A percentile compares a stretch with the other conserved stretches of the same genome.
phyloP scores from a whole-genome alignment of 2,888 invertebrate genomes.

The Ischnura elegans region DNA sequence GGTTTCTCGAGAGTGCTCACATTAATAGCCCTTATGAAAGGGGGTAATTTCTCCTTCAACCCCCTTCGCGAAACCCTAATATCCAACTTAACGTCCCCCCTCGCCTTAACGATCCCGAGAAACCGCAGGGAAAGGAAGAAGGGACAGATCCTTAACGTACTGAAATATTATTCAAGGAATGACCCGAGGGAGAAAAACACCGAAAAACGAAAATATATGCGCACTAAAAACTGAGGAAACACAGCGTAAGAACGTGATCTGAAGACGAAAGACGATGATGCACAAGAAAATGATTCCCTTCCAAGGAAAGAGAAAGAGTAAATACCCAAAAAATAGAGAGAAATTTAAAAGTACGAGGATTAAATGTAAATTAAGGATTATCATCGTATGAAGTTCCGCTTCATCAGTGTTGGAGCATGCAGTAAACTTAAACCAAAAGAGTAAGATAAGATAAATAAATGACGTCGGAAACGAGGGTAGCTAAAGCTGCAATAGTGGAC shows the following conservation, averaged over 20 bases:
- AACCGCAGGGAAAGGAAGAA: background rate
- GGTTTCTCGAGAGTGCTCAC: background rate
- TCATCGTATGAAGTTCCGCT: too few species aligned
- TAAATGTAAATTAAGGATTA: too few species aligned
- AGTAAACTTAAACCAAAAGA: too few species aligned
- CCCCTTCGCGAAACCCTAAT: background rate
- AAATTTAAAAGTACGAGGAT: too few species aligned
- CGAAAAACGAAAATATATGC: background rate
- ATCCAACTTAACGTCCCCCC: background rate
- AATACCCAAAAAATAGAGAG: too few species aligned
- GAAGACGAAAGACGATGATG: background rate
- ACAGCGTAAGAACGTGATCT: background rate
- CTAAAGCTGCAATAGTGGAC: too few species aligned
- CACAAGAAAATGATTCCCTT: background rate
- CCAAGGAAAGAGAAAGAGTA: background rate
- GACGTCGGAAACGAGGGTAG: too few species aligned
- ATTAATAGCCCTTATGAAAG: conserved; percentile 17
- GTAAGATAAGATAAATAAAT: too few species aligned
- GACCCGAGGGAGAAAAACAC: background rate
- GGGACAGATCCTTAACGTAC: background rate
- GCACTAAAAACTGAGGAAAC: background rate
- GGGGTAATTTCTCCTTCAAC: background rate
- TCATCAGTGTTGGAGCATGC: too few species aligned
- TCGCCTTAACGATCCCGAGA: background rate
- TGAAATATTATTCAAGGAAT: background rate